Conservation (phyloP, 1,140 invertebrate species). For the Carposina sasakii region DNA sequence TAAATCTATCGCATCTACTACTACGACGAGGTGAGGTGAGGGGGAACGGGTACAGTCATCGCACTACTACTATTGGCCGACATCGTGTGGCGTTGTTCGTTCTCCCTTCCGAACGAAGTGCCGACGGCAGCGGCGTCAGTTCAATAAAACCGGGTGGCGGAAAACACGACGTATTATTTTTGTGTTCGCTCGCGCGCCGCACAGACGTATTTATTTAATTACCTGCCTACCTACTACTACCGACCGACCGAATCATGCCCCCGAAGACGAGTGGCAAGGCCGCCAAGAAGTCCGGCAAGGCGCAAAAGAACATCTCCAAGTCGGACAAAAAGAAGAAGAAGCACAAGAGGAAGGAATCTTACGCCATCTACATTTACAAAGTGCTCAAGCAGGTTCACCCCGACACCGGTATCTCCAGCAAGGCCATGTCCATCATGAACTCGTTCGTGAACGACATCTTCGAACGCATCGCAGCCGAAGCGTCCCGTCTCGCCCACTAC, state of each 20-base stretch:
- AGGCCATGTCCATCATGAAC: conserved; percentile 78
- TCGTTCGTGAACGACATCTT: conserved; percentile 72
- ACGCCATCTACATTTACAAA: conserved; percentile 81
- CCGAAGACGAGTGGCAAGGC: conserved; percentile 68
- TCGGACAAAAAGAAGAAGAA: conserved; percentile 55
- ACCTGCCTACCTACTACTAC: too few relatives aligned
- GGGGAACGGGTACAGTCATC: too few relatives aligned
- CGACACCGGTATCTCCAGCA: conserved; percentile 43
- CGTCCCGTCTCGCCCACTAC: conserved; percentile 65
- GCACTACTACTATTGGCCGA: too few relatives aligned
- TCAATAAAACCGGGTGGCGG: background rate
- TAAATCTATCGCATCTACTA: too few relatives aligned
- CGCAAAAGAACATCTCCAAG: conserved; percentile 73
- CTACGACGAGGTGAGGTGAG: too few relatives aligned
- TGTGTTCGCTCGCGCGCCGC: background rate
- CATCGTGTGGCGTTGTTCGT: background rate
- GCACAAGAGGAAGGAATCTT: conserved; percentile 77
- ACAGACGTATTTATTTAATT: background rate
- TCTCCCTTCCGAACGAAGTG: background rate
- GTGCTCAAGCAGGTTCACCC: conserved; percentile 72
- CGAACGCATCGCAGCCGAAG: conserved; percentile 76
- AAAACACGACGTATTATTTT: background rate
- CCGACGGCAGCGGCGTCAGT: background rate
- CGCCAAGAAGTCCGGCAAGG: conserved; percentile 73
- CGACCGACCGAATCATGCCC: too few relatives aligned